Conservation (phyloP, 2,888 invertebrate genomes). For the Ctenicera cuprea region DNA sequence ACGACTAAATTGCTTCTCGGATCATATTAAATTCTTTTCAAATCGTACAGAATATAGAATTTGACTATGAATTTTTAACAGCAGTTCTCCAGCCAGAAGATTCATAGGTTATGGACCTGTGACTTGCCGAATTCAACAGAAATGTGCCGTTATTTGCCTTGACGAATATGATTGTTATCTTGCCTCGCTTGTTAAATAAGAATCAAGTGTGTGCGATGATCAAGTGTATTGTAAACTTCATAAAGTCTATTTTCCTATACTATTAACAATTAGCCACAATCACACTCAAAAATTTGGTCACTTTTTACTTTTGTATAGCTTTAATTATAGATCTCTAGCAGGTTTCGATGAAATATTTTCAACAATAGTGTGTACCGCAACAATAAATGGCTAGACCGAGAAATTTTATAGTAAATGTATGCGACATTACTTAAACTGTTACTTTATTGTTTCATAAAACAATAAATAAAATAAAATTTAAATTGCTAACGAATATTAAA, state of each 20-base stretch:
- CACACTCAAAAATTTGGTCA: not conserved
- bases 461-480: too few relatives aligned
- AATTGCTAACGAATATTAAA: too few relatives aligned
- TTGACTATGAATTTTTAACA: conserved; percentile 18
- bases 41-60: conserved; percentile 7
- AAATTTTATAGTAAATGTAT: too few relatives aligned
- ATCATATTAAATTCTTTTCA: conserved; percentile 9
- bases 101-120: conserved; percentile 39
- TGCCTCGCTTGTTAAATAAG: conserved; percentile 45
- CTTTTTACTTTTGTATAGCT: too few relatives aligned
- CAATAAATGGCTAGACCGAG: too few relatives aligned
- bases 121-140: conserved; percentile 42
- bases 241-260: conserved; percentile 4
- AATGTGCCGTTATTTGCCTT: conserved; percentile 44
- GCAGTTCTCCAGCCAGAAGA: conserved; percentile 1
- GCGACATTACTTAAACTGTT: too few relatives aligned
- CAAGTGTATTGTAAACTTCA: conserved; percentile 36
- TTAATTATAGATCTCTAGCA: too few relatives aligned
- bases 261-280: conserved; percentile 3
- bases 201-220: conserved; percentile 45
- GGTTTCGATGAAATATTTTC: too few relatives aligned
- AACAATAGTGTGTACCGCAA: too few relatives aligned
- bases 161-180: conserved; percentile 49
- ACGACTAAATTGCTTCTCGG: not conserved
- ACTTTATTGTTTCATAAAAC: too few relatives aligned